Evolutionary conservation across 2,797 vertebrate genomes (phyloP), one percentile per base, ranked within the genome.

Genomic region (Lagocephalus sceleratus): DNA sequence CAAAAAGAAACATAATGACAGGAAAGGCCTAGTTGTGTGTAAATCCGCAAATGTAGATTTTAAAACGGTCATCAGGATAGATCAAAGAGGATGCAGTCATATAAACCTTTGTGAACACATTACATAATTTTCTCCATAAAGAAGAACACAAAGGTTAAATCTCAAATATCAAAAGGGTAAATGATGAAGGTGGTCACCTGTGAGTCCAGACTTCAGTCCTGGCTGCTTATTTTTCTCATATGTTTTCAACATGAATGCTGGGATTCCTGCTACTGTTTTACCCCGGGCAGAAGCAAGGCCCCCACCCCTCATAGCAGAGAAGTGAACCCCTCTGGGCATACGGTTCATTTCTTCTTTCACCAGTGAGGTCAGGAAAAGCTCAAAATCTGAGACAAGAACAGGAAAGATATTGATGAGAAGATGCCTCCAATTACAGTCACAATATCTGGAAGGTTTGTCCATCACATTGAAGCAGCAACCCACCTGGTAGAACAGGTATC

Each of bases 191-290:
- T 2, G 9, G 21, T 83, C 68, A 97, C 97, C 95, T 86, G 97
- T 94, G 21, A 99, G 92, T 51, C 96, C 96, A 16, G 95, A 91
- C 3, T 94, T 98, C 58, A 99, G 82, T 5, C 96, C 97, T 1
- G 97, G 97, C 71, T 98, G 96, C 62, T 91, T 96, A 79, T 98
- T 98, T 54, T 92, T 98, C 80, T 98, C 95, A 12, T 98, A 96
- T 57, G 90, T 93, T 84, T 93, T 97, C 51, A 98, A 79, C 83
- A 98, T 90, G 66, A 99, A 98, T 3, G 79, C 86, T 1, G 96
- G 94, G 63, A 98, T 87, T 21, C 92, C 91, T 20, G 95, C 90
- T 47, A 96, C 66, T 0, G 93, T 92, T 77, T 97, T 98, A 0
- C 96, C 95, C 63, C 92, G 94, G 70, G 96, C 92, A 1, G 91